phyloP scores from a whole-genome alignment of 1,140 invertebrate genomes.

The Drosophila virilis region DNA sequence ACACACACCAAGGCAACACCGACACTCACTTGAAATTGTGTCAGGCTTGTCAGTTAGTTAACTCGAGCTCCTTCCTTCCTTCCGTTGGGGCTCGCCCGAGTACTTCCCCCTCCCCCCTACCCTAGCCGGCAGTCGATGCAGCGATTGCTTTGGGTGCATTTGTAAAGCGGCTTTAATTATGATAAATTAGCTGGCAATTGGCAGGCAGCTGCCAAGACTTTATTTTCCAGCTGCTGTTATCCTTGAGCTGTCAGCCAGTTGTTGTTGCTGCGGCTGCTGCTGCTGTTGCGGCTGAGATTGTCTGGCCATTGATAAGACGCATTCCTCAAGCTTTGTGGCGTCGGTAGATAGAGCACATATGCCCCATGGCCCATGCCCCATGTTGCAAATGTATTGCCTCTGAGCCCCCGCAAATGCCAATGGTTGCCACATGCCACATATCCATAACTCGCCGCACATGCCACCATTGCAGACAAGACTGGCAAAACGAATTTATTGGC shows the following conservation, averaged over 20 bases:
- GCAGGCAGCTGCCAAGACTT: constrained; percentile 30
- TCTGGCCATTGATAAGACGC: constrained; percentile 45
- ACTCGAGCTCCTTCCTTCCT: constrained; percentile 15
- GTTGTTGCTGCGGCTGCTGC: constrained; percentile 2
- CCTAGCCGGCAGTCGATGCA: background rate
- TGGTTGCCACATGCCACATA: constrained; percentile 28
- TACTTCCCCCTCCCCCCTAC: background rate
- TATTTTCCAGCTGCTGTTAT: constrained; percentile 36
- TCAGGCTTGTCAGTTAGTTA: constrained; percentile 51
- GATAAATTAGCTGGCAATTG: constrained; percentile 46
- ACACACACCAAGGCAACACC: constrained; percentile 3
- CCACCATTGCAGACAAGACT: constrained; percentile 6
- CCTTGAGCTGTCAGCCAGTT: constrained; percentile 44
- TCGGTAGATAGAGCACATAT: constrained; percentile 32
- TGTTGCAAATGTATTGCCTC: background rate
- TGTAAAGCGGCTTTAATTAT: constrained; percentile 43
- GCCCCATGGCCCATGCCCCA: background rate
- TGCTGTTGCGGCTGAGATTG: constrained; percentile 24
- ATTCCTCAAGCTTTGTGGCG: constrained; percentile 42
- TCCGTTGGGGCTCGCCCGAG: background rate
- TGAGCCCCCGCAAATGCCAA: background rate
- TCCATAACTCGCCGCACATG: constrained; percentile 32
- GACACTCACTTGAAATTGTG: constrained; percentile 43
- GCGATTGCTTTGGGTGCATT: constrained; percentile 26
- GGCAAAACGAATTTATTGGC: constrained; percentile 36